Base-by-base conservation (phyloP, 2,113 vertebrate species). In the Cynoglossus semilaevis region DNA sequence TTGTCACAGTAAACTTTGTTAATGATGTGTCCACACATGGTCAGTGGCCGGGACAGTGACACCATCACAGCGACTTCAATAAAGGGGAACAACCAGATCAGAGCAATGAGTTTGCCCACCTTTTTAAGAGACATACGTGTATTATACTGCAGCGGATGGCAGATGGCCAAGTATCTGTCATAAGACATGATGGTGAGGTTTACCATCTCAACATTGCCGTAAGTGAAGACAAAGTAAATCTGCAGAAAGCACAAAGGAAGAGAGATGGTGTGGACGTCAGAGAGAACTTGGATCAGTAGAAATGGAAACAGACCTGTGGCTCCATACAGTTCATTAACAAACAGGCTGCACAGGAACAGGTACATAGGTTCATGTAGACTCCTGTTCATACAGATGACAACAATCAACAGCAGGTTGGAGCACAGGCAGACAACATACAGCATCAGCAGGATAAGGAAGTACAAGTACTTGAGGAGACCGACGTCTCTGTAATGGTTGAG, bases 151-250 rank as follows among this genome's bases (percentile, higher is more conserved):
- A 41, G 38, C 5, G 38, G 38, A 14, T 4, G 15, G 7, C 49
- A 52, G 14, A 63, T 53, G 7, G 50, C 60, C 0, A 63, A 9
- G 13, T 63, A 63, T 2, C 60, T 37, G 60, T 63, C 50, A n/a
- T 53, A 63, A 11, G 60, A 46, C 60, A 63, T 63, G 9, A 53
- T 16, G 0, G 68, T 70, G 41, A 90, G 47, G 51, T 72, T 84
- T 7, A 57, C 74, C 46, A 62, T 17, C 40, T 88, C 69, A 2
- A 71, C 36, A 1, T 13, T 15, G 15, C 15, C 78, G 45, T 82
- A 81, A 1, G 77, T 66, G 9, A 81, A 80, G 3, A 89, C 48
- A 52, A 57, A 76, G 42, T 65, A 90, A 35, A 81, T 61, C 57
- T 69, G 58, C 37, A 68, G 58, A 43, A 81, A 66, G 45, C 86